These are phyloP conservation scores for Parnassius smintheus DNA, from an alignment of 2,888 invertebrate genomes.

Conservation along the genomic window DNA sequence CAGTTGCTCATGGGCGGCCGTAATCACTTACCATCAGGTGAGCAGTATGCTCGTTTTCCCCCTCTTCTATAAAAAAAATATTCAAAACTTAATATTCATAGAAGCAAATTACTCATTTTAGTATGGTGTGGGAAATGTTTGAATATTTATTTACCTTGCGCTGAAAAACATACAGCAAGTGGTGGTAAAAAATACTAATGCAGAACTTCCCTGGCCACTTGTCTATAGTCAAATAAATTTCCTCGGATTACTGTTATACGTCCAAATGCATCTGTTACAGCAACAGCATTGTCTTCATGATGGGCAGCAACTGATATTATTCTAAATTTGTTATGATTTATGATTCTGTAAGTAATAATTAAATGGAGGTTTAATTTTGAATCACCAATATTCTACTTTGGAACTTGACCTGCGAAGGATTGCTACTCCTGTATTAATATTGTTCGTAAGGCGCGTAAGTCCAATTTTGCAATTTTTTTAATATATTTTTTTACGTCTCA, in stretches of 20 bases:
- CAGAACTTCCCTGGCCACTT: constrained; percentile 56
- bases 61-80: too few species aligned
- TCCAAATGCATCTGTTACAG: constrained; percentile 66
- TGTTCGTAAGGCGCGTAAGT: too few species aligned
- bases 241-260: constrained; percentile 59
- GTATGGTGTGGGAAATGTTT: background rate
- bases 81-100: too few species aligned
- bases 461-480: too few species aligned
- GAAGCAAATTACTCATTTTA: background rate
- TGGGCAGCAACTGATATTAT: constrained; percentile 65
- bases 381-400: too few species aligned
- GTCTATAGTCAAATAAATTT: constrained; percentile 52
- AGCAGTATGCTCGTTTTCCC: too few species aligned
- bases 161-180: constrained; percentile 61
- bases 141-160: constrained; percentile 55
- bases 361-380: too few species aligned
- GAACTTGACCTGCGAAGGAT: too few species aligned
- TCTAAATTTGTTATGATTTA: constrained; percentile 53
- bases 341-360: constrained; percentile 42
- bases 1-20: too few species aligned
- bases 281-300: constrained; percentile 53
- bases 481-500: too few species aligned
- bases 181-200: constrained; percentile 75
- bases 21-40: too few species aligned
- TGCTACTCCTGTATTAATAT: too few species aligned